A percentile compares a stretch with the other conserved stretches of the same genome.
phyloP scores from a whole-genome alignment of 2,888 invertebrate species.

The Polyommatus icarus region DNA sequence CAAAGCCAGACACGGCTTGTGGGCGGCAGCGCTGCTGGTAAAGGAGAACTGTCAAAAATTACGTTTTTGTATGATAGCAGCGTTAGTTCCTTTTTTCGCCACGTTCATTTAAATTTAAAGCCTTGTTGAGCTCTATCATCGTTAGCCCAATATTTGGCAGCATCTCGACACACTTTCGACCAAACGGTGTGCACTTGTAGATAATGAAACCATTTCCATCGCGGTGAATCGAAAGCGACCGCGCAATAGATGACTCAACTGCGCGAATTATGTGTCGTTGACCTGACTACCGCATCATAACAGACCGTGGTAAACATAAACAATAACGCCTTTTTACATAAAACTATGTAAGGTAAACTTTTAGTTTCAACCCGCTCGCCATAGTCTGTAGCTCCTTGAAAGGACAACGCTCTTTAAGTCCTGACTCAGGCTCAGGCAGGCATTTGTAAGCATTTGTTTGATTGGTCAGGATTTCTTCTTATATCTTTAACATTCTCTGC shows the following conservation, averaged over 20 bases:
- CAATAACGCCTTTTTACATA: neutral
- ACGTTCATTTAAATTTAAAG: too few relatives aligned
- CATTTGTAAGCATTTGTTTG: neutral
- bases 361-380: constrained; percentile 1
- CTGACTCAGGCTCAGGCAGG: neutral
- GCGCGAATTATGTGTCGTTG: constrained; percentile 21
- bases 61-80: too few relatives aligned
- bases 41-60: too few relatives aligned
- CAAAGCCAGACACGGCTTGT: too few relatives aligned
- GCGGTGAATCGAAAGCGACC: constrained; percentile 23
- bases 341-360: neutral
- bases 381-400: neutral
- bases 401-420: neutral
- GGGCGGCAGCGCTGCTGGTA: too few relatives aligned
- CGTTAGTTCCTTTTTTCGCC: too few relatives aligned
- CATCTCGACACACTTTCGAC: neutral
- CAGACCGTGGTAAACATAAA: constrained; percentile 1
- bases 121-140: neutral
- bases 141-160: neutral
- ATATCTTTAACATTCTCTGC: neutral
- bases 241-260: constrained; percentile 24
- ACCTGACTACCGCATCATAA: constrained; percentile 17
- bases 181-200: neutral
- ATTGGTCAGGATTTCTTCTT: neutral
- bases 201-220: constrained; percentile 24